Evolutionary conservation across 2,113 vertebrate species (phyloP).

Genomic region (Hiodon alosoides): DNA sequence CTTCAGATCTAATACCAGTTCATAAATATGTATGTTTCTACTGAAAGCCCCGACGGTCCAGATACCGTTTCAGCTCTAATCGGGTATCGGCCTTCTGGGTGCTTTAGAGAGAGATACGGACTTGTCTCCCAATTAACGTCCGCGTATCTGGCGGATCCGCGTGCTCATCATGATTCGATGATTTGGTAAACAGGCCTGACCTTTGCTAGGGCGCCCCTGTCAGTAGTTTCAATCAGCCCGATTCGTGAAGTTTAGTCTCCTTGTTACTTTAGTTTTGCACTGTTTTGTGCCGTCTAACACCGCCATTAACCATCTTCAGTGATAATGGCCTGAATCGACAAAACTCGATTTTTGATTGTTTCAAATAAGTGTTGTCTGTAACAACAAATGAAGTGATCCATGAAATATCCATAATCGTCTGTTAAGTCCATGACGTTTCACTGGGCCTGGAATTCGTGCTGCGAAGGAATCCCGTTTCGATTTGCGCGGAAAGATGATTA

Average conservation of each 20-base stretch:
- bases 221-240: too few relatives aligned
- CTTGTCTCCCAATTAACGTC: too few relatives aligned
- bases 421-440: too few relatives aligned
- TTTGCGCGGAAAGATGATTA: too few relatives aligned
- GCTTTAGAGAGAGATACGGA: not conserved
- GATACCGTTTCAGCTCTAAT: not conserved
- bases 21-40: slow-evolving; percentile 21
- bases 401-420: too few relatives aligned
- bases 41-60: not conserved
- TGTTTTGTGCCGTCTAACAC: not conserved
- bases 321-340: too few relatives aligned
- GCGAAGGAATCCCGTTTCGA: too few relatives aligned
- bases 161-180: not conserved
- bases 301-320: not conserved
- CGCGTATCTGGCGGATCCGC: not conserved
- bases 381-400: not conserved
- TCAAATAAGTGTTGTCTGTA: not conserved
- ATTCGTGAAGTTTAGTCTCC: not conserved
- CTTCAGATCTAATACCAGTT: not conserved
- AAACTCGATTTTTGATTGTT: too few relatives aligned
- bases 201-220: too few relatives aligned
- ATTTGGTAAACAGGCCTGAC: not conserved
- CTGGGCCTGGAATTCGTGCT: too few relatives aligned
- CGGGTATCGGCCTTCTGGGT: not conserved
- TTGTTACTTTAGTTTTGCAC: not conserved